Evolutionary conservation across 2,888 invertebrate genomes (phyloP).

Genomic region (Trypoxylon attenuatum): DNA sequence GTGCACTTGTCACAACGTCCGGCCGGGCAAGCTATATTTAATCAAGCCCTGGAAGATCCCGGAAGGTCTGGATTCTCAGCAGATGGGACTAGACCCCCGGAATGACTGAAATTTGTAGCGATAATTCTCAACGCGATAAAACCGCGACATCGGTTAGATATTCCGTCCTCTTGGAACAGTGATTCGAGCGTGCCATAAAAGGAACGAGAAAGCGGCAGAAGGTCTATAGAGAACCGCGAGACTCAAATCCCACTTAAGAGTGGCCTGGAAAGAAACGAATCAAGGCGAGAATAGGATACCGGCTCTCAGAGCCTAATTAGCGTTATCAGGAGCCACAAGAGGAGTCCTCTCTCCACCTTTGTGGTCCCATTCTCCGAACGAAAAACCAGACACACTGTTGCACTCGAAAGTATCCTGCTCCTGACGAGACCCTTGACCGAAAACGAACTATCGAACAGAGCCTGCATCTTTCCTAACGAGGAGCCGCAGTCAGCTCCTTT

Average conservation of each 20-base stretch:
- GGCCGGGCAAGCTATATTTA: too few species aligned
- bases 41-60: neutral
- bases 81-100: neutral
- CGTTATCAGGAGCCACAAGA: too few species aligned
- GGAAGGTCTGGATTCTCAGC: neutral
- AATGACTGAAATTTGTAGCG: slow-evolving; percentile 12
- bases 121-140: slow-evolving; percentile 7
- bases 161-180: slow-evolving; percentile 15
- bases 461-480: slow-evolving; percentile 7
- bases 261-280: slow-evolving; percentile 27
- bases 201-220: slow-evolving; percentile 8
- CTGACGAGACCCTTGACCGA: slow-evolving; percentile 12
- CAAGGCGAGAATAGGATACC: slow-evolving; percentile 7
- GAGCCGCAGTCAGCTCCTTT: neutral
- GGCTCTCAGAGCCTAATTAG: slow-evolving; percentile 46
- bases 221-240: slow-evolving; percentile 15
- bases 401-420: slow-evolving; percentile 11
- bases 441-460: neutral
- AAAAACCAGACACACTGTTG: slow-evolving; percentile 14
- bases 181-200: slow-evolving; percentile 22
- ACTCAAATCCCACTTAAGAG: slow-evolving; percentile 32
- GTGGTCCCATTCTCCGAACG: neutral
- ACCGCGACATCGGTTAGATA: neutral
- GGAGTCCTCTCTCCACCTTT: neutral
- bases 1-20: too few species aligned